Conservation (phyloP, 1,140 invertebrate species). For the Drosophila tsacasi region DNA sequence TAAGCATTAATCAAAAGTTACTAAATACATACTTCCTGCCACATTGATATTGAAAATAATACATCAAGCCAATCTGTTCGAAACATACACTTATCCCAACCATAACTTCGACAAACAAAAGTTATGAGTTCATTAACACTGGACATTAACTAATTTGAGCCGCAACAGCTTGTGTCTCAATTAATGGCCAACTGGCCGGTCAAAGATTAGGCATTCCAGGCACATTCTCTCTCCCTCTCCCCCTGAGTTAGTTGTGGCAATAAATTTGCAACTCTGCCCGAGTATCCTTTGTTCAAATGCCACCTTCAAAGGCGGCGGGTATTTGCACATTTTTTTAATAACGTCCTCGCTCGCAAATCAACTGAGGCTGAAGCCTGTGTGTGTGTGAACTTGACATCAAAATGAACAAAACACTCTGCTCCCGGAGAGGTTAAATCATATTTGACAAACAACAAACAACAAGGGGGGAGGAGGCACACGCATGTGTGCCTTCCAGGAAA, state of each 20-base stretch:
- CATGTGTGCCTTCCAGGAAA: constrained; percentile 57
- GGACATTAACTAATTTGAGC: constrained; percentile 65
- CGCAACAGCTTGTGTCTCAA: constrained; percentile 38
- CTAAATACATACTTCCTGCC: not conserved
- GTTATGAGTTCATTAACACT: constrained; percentile 68
- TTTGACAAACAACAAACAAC: constrained; percentile 65
- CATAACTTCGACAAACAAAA: constrained; percentile 6
- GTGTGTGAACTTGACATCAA: constrained; percentile 68
- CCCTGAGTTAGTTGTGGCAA: constrained; percentile 22
- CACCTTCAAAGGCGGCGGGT: constrained; percentile 18
- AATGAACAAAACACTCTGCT: constrained; percentile 52
- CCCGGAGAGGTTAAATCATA: constrained; percentile 60
- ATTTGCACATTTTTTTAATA: constrained; percentile 77
- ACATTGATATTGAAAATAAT: not conserved
- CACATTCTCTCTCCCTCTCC: not conserved
- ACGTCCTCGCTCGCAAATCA: constrained; percentile 67
- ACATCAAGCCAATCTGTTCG: not conserved
- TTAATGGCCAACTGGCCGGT: constrained; percentile 24
- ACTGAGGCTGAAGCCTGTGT: constrained; percentile 31
- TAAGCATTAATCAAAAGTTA: not conserved
- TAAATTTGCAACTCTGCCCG: constrained; percentile 15
- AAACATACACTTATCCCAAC: not conserved
- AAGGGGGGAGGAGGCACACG: constrained; percentile 32
- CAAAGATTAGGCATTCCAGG: not conserved
- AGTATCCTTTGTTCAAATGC: constrained; percentile 54